Evolutionary conservation across 2,888 invertebrate species (phyloP), one percentile per base, ranked within the genome.

Genomic region (Cephalotes varians): DNA sequence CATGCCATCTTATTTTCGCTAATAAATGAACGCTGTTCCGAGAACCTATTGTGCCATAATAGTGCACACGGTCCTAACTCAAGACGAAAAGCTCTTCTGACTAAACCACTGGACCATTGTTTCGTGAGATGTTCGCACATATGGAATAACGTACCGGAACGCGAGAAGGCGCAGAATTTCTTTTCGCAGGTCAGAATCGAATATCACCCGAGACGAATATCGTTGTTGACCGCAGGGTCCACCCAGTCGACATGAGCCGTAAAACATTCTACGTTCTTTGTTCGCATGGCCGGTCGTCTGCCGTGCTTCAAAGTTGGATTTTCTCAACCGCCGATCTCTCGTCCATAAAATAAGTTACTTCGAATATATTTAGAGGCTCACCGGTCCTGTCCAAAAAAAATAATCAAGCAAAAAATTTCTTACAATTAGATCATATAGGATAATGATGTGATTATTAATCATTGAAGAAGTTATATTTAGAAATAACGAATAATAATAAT

Each of bases 71-170:
- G 83, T 76, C 73, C 79, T 76, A 86, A 82, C 86, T 84, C 80
- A 64, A 81, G 73, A 82, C 83, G 83, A 86, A 85, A 89, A 84
- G 67, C 80, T 82, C 84, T 81, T 77, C 85, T 88, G 37, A 51
- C 67, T 37, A 51, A 90, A 91, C 89, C 90, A 88, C 84, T 81
- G 86, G 79, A 49, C 90, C 91, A 92, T 92, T 92, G 92, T 92
- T 87, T 85, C 84, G 88, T 86, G 81, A 90, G 92, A 91, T 88
- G 90, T 92, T 92, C 90, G 90, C 91, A 88, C 92, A 88, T 90
- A 87, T 91, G 84, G 88, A 89, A 91, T 90, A 88, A 90, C 86
- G 82, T 69, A 82, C 58, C 81, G 71, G 54, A 56, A 12, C 69
- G 88, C 60, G 80, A 81, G 71, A 73, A 79, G 69, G 58, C 54